These are phyloP conservation scores for Ecdyonurus torrentis DNA, from an alignment of 2,888 invertebrate species.

Conservation along the genomic window DNA sequence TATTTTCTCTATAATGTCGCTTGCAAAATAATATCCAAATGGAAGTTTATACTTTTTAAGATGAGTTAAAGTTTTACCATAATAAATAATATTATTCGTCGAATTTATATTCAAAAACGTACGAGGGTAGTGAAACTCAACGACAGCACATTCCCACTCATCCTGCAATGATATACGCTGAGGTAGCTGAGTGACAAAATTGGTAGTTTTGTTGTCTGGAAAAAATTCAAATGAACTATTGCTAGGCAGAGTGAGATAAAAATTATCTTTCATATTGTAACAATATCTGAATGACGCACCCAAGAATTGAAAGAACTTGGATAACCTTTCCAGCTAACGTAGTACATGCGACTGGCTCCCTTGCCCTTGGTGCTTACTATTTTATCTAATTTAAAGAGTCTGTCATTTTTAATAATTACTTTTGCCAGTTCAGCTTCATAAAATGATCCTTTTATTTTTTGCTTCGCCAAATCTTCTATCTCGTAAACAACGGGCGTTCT, in stretches of 20 bases:
- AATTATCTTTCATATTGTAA: conserved; percentile 11
- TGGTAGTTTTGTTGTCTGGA: conserved; percentile 16
- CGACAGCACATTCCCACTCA: conserved; percentile 16
- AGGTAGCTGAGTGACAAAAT: conserved; percentile 17
- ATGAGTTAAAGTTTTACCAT: background rate
- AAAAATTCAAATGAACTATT: conserved; percentile 17
- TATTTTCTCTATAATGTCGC: background rate
- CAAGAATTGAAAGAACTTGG: conserved; percentile 15
- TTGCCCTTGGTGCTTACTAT: conserved; percentile 11
- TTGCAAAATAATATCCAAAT: background rate
- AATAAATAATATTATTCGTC: background rate
- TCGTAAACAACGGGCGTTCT: conserved; percentile 17
- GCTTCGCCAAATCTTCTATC: conserved; percentile 14
- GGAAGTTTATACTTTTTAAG: background rate
- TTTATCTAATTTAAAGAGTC: conserved; percentile 13
- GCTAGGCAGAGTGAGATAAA: conserved; percentile 16
- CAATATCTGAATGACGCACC: conserved; percentile 9
- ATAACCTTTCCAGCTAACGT: conserved; percentile 17
- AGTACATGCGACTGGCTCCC: conserved; percentile 9
- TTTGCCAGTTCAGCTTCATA: conserved; percentile 16
- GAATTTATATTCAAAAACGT: background rate
- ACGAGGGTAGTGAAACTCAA: conserved; percentile 15
- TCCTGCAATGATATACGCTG: conserved; percentile 13
- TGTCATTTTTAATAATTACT: conserved; percentile 8
- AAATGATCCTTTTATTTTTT: conserved; percentile 16